phyloP scores from a whole-genome alignment of 2,113 vertebrate species.

The Cheirogaleus medius region DNA sequence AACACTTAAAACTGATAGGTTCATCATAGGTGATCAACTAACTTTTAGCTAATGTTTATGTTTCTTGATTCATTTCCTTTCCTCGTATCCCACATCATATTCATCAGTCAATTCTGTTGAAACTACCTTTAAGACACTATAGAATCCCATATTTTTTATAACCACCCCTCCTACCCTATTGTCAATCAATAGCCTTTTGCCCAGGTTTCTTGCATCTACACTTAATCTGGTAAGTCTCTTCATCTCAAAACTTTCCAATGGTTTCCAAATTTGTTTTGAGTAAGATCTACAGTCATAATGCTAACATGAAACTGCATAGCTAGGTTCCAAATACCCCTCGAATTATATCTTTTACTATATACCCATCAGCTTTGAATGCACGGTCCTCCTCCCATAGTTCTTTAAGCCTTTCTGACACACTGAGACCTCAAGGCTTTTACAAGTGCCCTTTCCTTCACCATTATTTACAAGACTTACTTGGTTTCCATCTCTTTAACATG shows the following conservation, averaged over 20 bases:
- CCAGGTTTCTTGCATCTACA: neutral
- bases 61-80: neutral
- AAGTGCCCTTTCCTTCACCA: neutral
- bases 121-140: neutral
- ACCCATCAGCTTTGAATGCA: accelerated
- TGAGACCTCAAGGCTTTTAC: neutral
- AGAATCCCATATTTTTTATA: neutral
- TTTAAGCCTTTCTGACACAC: neutral
- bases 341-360: neutral
- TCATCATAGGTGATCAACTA: neutral
- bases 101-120: neutral
- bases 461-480: neutral
- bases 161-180: neutral
- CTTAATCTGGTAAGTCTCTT: neutral
- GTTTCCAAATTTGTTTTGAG: neutral
- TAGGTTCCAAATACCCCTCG: neutral
- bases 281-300: neutral
- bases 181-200: neutral
- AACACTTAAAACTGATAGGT: neutral
- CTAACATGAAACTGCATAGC: neutral
- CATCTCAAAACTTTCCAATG: neutral
- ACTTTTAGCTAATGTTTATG: neutral
- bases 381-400: neutral
- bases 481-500: neutral
- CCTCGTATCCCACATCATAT: neutral